These are phyloP conservation scores for Lepidochrysops patricia DNA, from an alignment of 2,888 invertebrate genomes.

Conservation along the genomic window DNA sequence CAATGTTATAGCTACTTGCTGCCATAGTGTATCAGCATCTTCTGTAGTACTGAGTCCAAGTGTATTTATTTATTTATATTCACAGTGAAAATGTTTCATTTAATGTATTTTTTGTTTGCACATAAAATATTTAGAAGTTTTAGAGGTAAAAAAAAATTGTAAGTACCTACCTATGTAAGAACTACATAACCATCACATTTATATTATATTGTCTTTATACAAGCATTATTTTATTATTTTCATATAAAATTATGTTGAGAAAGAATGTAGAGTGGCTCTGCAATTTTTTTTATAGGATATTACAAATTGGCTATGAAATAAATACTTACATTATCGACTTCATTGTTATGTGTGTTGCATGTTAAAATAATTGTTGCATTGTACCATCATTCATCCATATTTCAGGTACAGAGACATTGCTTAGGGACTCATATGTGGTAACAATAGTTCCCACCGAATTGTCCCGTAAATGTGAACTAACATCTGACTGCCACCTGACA, in stretches of 20 bases:
- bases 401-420: slow-evolving; percentile 63
- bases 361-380: slow-evolving; percentile 18
- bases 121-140: background rate
- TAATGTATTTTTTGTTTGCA: background rate
- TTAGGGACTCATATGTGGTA: slow-evolving; percentile 71
- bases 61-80: too few relatives aligned
- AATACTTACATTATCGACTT: too few relatives aligned
- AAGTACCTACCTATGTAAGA: background rate
- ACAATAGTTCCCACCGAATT: slow-evolving; percentile 77
- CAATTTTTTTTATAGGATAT: background rate
- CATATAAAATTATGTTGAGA: too few relatives aligned
- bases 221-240: too few relatives aligned
- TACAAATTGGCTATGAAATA: too few relatives aligned
- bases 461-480: slow-evolving; percentile 76
- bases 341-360: background rate
- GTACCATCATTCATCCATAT: slow-evolving; percentile 33
- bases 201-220: background rate
- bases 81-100: background rate
- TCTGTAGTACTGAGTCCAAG: background rate
- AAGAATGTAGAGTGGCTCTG: too few relatives aligned
- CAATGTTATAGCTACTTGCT: background rate
- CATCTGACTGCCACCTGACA: slow-evolving; percentile 73
- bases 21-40: background rate
- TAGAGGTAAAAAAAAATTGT: background rate
- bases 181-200: background rate